Evolutionary conservation across 2,888 invertebrate genomes (phyloP).

Genomic region (Nudaria mundana): DNA sequence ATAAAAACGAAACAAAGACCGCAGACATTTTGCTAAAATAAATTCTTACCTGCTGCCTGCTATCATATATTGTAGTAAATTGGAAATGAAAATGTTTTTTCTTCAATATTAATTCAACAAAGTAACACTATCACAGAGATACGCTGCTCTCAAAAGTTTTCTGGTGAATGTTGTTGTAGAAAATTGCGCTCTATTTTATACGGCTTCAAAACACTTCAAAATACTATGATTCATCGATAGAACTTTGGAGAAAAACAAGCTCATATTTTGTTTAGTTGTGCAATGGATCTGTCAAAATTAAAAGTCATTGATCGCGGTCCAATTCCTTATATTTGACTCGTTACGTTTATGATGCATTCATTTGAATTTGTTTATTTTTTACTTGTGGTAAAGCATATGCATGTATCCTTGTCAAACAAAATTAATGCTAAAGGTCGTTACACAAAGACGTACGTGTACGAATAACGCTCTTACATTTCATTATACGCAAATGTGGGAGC

Average conservation of each 20-base stretch:
- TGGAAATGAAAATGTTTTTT: not conserved
- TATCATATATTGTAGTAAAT: too few relatives aligned
- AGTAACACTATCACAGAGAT: slow-evolving; percentile 11
- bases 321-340: not conserved
- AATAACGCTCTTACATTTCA: slow-evolving; percentile 1
- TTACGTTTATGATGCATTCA: too few relatives aligned
- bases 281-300: slow-evolving; percentile 43
- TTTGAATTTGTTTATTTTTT: not conserved
- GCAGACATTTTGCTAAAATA: too few relatives aligned
- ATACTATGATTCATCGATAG: slow-evolving; percentile 54
- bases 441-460: not conserved
- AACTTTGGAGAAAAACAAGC: slow-evolving; percentile 45
- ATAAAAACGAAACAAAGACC: too few relatives aligned
- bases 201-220: slow-evolving; percentile 43
- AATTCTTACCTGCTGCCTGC: too few relatives aligned
- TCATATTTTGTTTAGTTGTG: slow-evolving; percentile 50
- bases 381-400: too few relatives aligned
- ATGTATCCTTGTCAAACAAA: not conserved
- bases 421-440: not conserved
- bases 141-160: slow-evolving; percentile 27
- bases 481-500: not conserved
- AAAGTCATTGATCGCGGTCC: slow-evolving; percentile 35
- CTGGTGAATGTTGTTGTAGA: slow-evolving; percentile 41
- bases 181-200: slow-evolving; percentile 33
- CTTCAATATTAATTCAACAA: slow-evolving; percentile 3